Percentiles rank a stretch among this genome's conserved stretches.
phyloP scores from a whole-genome alignment of 2,113 vertebrate species.

The Rutilus rutilus region DNA sequence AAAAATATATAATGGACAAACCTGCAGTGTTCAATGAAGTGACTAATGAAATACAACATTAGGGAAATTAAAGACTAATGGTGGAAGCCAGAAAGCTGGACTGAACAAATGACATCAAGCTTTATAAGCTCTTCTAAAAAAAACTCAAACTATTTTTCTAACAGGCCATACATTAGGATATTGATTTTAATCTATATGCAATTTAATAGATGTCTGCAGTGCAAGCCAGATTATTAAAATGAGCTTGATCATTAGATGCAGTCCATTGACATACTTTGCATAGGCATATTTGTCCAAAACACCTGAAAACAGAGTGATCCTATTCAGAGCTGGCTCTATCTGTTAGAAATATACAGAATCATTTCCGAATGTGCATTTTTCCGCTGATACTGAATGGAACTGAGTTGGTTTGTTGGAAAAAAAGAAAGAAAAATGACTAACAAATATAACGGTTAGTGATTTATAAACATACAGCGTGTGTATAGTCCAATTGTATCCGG shows the following conservation, averaged over 20 bases:
- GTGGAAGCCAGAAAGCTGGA: not conserved
- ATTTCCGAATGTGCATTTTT: not conserved
- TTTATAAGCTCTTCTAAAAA: not conserved
- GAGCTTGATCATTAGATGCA: not conserved
- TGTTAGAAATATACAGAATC: not conserved
- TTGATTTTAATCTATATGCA: not conserved
- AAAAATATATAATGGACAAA: not conserved
- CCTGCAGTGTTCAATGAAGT: not conserved
- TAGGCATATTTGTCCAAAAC: not conserved
- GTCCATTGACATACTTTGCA: not conserved
- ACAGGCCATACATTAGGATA: not conserved
- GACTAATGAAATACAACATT: not conserved
- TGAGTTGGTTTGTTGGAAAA: not conserved
- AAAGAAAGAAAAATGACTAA: not conserved
- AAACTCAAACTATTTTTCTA: not conserved
- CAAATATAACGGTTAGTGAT: not conserved
- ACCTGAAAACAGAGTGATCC: not conserved
- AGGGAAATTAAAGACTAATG: not conserved
- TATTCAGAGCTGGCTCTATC: not conserved
- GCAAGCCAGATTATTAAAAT: not conserved
- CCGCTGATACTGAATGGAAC: too few species aligned
- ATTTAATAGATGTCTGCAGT: not conserved
- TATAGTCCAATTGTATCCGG: not conserved
- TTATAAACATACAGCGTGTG: not conserved
- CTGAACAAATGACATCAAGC: not conserved